A percentile compares a stretch with the other conserved stretches of the same genome.
phyloP scores from a whole-genome alignment of 2,797 vertebrate genomes.

The Bradypodion ventrale region DNA sequence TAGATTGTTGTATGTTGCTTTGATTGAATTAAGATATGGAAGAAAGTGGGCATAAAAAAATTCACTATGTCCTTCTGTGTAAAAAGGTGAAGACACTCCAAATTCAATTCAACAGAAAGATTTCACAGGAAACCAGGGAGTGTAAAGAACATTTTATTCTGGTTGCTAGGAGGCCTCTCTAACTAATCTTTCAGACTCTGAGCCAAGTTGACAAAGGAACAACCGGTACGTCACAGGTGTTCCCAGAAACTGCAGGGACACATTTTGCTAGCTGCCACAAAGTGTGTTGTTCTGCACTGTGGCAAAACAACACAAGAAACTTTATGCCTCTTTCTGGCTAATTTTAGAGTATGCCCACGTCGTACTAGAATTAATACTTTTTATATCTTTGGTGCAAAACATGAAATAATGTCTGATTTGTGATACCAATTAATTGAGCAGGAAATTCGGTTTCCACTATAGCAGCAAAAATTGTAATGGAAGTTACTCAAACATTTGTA shows the following conservation, averaged over 20 bases:
- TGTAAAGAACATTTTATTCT: too few species aligned
- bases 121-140: too few species aligned
- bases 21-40: background rate
- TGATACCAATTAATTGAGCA: background rate
- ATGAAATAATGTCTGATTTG: background rate
- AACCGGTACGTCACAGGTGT: background rate
- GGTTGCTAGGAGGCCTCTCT: too few species aligned
- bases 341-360: background rate
- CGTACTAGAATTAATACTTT: background rate
- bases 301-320: background rate
- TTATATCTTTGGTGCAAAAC: background rate
- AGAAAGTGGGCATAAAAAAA: background rate
- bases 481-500: background rate
- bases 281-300: background rate
- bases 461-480: background rate
- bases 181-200: too few species aligned
- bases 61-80: background rate
- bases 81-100: too few species aligned
- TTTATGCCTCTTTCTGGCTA: background rate
- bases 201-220: background rate
- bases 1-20: background rate
- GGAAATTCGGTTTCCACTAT: background rate
- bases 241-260: background rate
- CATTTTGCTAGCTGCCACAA: too few species aligned
- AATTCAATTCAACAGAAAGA: too few species aligned